Evolutionary conservation across 2,797 vertebrate genomes (phyloP).

Genomic region (Gymnocypris eckloni): DNA sequence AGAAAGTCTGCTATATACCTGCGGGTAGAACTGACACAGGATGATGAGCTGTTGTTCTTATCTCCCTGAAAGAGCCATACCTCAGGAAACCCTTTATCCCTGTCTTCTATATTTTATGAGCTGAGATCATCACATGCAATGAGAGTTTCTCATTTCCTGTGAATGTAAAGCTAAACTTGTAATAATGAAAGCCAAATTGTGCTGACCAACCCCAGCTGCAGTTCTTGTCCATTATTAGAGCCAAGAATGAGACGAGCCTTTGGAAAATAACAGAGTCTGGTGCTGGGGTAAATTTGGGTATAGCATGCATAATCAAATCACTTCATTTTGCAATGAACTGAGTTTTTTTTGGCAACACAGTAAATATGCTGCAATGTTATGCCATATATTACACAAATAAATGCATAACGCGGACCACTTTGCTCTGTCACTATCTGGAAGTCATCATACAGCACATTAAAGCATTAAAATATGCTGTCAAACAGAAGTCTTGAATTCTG

Average conservation of each 20-base stretch:
- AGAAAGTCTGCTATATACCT: conserved; percentile 6
- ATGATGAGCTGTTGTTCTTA: conserved; percentile 52
- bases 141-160: conserved; percentile 58
- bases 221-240: conserved; percentile 31
- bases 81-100: conserved; percentile 50
- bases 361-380: conserved; percentile 2
- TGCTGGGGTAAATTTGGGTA: background rate
- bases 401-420: conserved; percentile 11
- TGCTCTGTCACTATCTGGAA: conserved; percentile 30
- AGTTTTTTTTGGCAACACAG: background rate
- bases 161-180: conserved; percentile 41
- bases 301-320: background rate
- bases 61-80: conserved; percentile 42
- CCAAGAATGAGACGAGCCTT: conserved; percentile 8
- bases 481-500: conserved; percentile 3
- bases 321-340: background rate
- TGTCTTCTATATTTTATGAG: conserved; percentile 60
- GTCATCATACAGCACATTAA: conserved; percentile 23
- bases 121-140: conserved; percentile 53
- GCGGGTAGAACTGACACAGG: conserved; percentile 30
- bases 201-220: conserved; percentile 50
- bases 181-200: conserved; percentile 57
- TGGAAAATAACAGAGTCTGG: conserved; percentile 26
- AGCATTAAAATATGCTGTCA: conserved; percentile 35
- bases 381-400: conserved; percentile 12